These are phyloP conservation scores for Vireo griseus DNA, from an alignment of 2,797 vertebrate species.

Conservation along the genomic window DNA sequence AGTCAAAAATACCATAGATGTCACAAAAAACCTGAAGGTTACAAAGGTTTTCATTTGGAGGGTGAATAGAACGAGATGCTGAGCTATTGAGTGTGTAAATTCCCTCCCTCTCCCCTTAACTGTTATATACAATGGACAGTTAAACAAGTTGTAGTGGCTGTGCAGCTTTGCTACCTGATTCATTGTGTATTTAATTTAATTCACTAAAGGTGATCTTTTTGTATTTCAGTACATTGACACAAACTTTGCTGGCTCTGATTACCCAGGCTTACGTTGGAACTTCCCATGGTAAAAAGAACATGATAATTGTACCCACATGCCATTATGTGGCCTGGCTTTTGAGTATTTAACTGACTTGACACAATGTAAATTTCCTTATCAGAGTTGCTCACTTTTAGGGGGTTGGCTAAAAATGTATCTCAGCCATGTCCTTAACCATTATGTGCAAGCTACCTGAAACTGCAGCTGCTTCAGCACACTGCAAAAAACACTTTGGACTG, in stretches of 20 bases:
- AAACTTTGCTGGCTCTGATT: not conserved
- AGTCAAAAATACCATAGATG: not conserved
- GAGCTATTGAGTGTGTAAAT: not conserved
- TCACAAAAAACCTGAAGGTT: not conserved
- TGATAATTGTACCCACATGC: not conserved
- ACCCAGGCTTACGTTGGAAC: not conserved
- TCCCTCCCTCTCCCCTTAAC: not conserved
- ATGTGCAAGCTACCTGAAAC: not conserved
- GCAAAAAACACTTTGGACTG: not conserved
- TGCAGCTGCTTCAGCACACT: not conserved
- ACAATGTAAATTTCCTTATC: not conserved
- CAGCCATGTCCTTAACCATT: not conserved
- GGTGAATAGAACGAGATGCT: not conserved
- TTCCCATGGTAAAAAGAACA: not conserved
- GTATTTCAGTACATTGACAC: slow-evolving; percentile 1
- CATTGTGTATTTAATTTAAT: slow-evolving; percentile 59
- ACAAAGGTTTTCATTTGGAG: not conserved
- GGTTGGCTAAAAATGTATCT: not conserved
- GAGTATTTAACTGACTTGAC: not conserved
- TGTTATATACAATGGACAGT: not conserved
- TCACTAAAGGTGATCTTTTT: slow-evolving; percentile 56
- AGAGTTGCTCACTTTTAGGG: not conserved
- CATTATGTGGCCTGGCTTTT: not conserved
- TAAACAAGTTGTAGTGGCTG: slow-evolving; percentile 3
- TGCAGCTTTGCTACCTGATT: slow-evolving; percentile 38